Conservation (phyloP, 2,113 vertebrate genomes). For the Felis catus region F.catus_Fca126_mat1.0 CM031428.1:48182501-48183000, state of each 20-base stretch:
- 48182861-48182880: neutral
- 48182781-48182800: neutral
- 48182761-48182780: neutral
- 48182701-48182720: neutral
- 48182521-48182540: neutral
- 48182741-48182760: neutral
- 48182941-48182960: neutral
- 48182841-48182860: neutral
- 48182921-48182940: neutral
- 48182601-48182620: conserved; percentile 9
- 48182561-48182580: neutral
- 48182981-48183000: neutral
- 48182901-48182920: neutral
- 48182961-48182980: neutral
- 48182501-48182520: neutral
- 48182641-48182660: neutral
- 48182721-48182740: neutral
- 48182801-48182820: neutral
- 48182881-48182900: neutral
- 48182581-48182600: neutral
- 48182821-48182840: neutral
- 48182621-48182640: neutral
- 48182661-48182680: neutral
- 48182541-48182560: neutral
- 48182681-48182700: neutral